phyloP scores from a whole-genome alignment of 2,888 invertebrate species.

The Melipona beecheii region DNA sequence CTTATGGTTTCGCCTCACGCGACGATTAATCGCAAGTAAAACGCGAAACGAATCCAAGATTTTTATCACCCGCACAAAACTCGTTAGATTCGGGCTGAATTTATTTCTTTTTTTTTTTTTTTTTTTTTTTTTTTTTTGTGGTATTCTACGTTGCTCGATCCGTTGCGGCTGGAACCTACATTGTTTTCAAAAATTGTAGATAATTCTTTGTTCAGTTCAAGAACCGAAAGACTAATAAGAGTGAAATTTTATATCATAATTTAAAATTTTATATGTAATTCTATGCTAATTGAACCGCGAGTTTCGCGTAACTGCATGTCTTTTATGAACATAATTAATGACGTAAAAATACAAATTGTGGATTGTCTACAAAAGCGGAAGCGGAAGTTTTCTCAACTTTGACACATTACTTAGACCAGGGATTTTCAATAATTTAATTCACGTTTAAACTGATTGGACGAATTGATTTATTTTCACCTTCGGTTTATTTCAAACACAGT shows the following conservation, averaged over 20 bases:
- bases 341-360: background rate
- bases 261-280: too few relatives aligned
- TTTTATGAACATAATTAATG: background rate
- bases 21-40: conserved; percentile 1
- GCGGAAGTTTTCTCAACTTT: background rate
- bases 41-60: conserved; percentile 13
- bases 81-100: background rate
- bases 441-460: accelerated
- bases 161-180: background rate
- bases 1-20: conserved; percentile 15
- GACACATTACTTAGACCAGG: background rate
- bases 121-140: background rate
- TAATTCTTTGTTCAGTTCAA: background rate
- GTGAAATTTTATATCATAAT: too few relatives aligned
- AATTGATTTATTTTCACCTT: background rate
- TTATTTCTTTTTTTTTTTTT: too few relatives aligned
- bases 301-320: background rate
- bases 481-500: background rate
- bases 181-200: too few relatives aligned
- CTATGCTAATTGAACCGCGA: background rate
- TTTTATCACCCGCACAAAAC: background rate
- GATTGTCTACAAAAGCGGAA: background rate
- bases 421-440: background rate
- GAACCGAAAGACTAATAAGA: background rate
- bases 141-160: background rate